Conservation (phyloP, 1,140 invertebrate species). For the Plutomurus gul region DNA sequence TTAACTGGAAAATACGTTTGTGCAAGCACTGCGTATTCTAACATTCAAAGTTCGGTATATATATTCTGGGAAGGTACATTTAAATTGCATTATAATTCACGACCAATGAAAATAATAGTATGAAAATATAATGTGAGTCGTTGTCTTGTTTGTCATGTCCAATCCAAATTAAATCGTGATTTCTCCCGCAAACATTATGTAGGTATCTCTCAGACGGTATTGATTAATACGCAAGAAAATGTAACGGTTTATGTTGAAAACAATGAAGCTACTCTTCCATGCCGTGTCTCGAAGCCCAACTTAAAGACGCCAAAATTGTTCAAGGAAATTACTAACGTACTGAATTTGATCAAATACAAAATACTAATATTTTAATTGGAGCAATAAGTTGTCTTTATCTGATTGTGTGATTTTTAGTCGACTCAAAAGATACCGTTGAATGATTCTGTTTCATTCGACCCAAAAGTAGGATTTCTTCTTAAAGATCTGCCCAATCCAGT, state of each 20-base stretch:
- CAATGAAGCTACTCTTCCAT: background rate
- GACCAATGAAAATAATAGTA: background rate
- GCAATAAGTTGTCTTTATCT: background rate
- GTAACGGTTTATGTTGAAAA: background rate
- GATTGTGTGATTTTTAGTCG: background rate
- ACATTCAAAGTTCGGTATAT: background rate
- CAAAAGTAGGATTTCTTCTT: constrained; percentile 11
- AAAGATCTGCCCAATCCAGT: constrained; percentile 5
- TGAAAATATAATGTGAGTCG: background rate
- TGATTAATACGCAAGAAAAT: background rate
- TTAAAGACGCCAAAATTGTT: background rate
- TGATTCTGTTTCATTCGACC: background rate
- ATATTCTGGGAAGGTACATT: constrained; percentile 5
- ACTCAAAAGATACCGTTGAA: background rate
- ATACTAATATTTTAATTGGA: background rate
- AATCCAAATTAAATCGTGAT: background rate
- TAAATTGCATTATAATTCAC: too few species aligned
- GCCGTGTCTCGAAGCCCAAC: background rate
- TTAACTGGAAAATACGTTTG: background rate
- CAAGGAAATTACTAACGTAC: background rate
- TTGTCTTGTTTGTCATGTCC: background rate
- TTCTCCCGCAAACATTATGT: background rate
- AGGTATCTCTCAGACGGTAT: background rate
- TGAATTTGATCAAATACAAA: background rate
- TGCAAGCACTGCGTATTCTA: background rate